Conservation (phyloP, 2,113 vertebrate genomes). For the Chunga burmeisteri region DNA sequence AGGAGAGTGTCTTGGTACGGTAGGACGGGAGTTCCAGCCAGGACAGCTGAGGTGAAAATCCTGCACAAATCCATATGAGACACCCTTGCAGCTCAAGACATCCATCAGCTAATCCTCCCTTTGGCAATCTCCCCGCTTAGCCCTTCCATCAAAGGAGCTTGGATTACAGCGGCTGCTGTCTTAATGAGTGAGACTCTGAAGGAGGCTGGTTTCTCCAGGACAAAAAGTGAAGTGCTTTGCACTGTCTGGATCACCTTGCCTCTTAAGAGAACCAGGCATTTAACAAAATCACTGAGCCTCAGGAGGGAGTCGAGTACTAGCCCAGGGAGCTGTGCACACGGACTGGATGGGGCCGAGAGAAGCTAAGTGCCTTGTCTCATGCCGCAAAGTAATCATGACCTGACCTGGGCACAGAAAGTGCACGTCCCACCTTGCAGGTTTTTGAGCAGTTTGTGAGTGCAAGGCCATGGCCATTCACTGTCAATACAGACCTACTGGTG, state of each 20-base stretch:
- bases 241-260: not conserved
- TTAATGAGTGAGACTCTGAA: constrained; percentile 12
- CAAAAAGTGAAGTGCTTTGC: not conserved
- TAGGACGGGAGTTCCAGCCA: constrained; percentile 12
- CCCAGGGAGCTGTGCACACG: not conserved
- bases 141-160: constrained; percentile 21
- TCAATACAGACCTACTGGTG: not conserved
- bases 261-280: not conserved
- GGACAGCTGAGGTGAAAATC: constrained; percentile 36
- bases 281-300: not conserved
- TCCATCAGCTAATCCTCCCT: not conserved
- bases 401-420: not conserved
- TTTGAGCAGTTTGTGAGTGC: not conserved
- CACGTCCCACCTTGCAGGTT: not conserved
- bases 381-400: not conserved
- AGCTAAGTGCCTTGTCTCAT: not conserved
- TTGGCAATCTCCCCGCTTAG: not conserved
- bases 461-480: not conserved
- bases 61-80: constrained; percentile 17
- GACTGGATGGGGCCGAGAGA: accelerated
- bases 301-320: not conserved
- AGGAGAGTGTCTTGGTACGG: not conserved
- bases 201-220: not conserved
- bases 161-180: not conserved
- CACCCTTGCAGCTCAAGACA: constrained; percentile 7